These are phyloP conservation scores for Oceanodroma tethys DNA, from an alignment of 2,113 vertebrate genomes.

Conservation along the genomic window DNA sequence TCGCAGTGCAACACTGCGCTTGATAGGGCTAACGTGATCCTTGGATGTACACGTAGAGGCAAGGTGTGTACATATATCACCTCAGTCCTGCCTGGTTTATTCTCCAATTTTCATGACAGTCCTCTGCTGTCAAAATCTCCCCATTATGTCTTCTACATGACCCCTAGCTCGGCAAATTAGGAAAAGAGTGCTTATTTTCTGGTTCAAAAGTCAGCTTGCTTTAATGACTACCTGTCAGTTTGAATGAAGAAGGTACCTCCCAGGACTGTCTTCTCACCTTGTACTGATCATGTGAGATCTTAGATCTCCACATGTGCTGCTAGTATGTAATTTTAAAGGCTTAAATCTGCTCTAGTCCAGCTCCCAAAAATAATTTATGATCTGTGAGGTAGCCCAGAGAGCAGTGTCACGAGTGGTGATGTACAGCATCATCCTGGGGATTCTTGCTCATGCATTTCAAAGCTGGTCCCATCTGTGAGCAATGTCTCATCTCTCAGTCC, in stretches of 20 bases:
- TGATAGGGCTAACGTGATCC: background rate
- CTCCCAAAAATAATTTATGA: background rate
- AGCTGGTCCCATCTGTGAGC: background rate
- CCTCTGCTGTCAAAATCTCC: background rate
- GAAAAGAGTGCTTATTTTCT: background rate
- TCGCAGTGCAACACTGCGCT: background rate
- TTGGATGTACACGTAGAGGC: rapidly evolving
- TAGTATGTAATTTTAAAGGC: background rate
- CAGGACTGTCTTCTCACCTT: background rate
- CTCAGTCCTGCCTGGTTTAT: background rate
- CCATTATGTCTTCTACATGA: background rate
- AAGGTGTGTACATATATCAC: background rate
- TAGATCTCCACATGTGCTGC: background rate
- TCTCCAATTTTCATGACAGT: background rate
- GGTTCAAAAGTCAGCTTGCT: background rate
- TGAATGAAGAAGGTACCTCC: background rate
- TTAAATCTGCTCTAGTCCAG: background rate
- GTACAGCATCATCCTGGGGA: background rate
- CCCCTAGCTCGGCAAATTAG: background rate
- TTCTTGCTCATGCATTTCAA: background rate
- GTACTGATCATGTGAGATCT: background rate
- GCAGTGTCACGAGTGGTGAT: background rate
- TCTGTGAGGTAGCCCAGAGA: background rate
- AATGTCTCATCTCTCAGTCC: background rate
- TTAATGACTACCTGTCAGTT: background rate